Conservation (phyloP, 2,888 invertebrate genomes). For the Branchipolynoe longqiensis region DNA sequence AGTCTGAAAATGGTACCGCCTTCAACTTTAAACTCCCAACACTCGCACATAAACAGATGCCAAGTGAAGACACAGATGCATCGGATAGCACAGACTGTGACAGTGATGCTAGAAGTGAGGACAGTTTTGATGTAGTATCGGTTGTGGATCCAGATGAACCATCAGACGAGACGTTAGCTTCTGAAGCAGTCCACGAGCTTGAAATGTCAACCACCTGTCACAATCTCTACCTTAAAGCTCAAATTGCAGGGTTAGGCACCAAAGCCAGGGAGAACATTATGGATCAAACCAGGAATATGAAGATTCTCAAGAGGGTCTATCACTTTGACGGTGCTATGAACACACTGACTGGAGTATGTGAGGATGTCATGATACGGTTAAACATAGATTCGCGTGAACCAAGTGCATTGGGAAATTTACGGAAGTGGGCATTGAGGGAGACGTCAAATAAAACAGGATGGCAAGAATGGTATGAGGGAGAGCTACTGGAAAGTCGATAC, state of each 20-base stretch:
- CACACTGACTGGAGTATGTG: slow-evolving; percentile 27
- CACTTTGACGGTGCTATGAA: slow-evolving; percentile 55
- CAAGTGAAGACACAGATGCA: slow-evolving; percentile 50
- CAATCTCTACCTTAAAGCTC: slow-evolving; percentile 27
- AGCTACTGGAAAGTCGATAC: slow-evolving; percentile 17
- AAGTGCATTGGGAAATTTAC: slow-evolving; percentile 15
- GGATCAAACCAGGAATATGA: slow-evolving; percentile 32
- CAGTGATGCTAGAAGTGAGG: slow-evolving; percentile 44
- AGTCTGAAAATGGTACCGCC: slow-evolving; percentile 33
- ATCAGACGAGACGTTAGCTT: slow-evolving; percentile 19
- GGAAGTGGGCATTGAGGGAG: slow-evolving; percentile 39
- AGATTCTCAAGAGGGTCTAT: slow-evolving; percentile 42
- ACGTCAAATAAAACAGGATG: slow-evolving; percentile 47
- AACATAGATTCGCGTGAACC: slow-evolving; percentile 36
- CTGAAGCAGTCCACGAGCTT: slow-evolving; percentile 16
- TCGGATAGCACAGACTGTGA: slow-evolving; percentile 52
- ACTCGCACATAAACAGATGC: neutral
- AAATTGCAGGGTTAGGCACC: slow-evolving; percentile 17
- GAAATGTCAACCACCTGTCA: slow-evolving; percentile 48
- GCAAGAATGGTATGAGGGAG: slow-evolving; percentile 47
- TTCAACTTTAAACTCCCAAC: slow-evolving; percentile 26
- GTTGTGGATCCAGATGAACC: slow-evolving; percentile 46
- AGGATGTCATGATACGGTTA: slow-evolving; percentile 41
- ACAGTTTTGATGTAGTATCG: slow-evolving; percentile 53
- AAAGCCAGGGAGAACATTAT: slow-evolving; percentile 41